phyloP scores from a whole-genome alignment of 2,888 invertebrate species.

The Melanostoma mellinum region DNA sequence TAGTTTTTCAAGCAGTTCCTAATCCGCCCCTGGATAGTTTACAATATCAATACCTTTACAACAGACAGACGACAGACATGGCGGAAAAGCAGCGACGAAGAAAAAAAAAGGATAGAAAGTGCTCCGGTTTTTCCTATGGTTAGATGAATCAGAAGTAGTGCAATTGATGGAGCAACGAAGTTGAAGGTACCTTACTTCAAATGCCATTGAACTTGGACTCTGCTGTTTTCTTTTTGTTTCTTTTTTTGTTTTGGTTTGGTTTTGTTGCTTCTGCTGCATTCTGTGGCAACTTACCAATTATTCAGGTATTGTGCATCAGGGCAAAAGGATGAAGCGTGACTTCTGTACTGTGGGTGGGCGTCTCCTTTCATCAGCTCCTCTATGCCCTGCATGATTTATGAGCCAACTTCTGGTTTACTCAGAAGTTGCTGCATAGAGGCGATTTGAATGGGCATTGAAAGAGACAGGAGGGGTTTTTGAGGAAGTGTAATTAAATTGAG shows the following conservation, averaged over 20 bases:
- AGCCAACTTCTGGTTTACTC: conserved; percentile 29
- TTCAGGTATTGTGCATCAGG: conserved; percentile 62
- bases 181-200: conserved; percentile 51
- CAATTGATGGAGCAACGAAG: conserved; percentile 47
- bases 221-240: conserved; percentile 2
- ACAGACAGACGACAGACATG: conserved; percentile 26
- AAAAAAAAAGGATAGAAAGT: conserved; percentile 54
- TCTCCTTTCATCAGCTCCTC: conserved; percentile 4
- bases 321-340: conserved; percentile 45
- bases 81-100: conserved; percentile 27
- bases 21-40: conserved; percentile 17
- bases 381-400: conserved; percentile 50
- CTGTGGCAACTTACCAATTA: conserved; percentile 59
- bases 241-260: not conserved
- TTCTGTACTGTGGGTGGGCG: conserved; percentile 16
- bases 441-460: not conserved
- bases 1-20: not conserved
- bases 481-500: conserved; percentile 51
- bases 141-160: conserved; percentile 38
- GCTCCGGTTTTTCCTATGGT: conserved; percentile 43
- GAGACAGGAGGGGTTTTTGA: not conserved
- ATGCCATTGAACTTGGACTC: conserved; percentile 66
- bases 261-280: conserved; percentile 1
- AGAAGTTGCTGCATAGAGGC: not conserved
- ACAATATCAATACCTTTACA: not conserved